A percentile compares a stretch with the other conserved stretches of the same genome.
Conservation (phyloP, 2,797 vertebrate species). For the Dendrocincla fuliginosa region DNA sequence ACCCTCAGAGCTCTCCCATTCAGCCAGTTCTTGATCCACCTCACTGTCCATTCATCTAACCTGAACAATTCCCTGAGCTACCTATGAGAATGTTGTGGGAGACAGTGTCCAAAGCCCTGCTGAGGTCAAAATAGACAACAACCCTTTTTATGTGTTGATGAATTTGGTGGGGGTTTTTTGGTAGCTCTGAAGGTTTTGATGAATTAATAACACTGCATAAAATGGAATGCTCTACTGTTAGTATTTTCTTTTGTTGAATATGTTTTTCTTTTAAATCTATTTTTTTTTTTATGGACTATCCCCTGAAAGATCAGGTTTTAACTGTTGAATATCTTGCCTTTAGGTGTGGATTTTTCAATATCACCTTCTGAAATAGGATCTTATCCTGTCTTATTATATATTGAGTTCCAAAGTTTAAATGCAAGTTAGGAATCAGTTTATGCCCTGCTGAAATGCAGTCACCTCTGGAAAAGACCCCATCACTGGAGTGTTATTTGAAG, state of each 20-base stretch:
- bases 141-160: not conserved
- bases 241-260: not conserved
- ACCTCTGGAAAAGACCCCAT: not conserved
- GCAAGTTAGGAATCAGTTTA: not conserved
- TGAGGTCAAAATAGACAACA: not conserved
- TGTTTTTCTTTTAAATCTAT: not conserved
- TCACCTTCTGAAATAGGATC: not conserved
- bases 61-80: not conserved
- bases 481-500: not conserved
- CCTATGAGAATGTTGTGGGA: not conserved
- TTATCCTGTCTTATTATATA: not conserved
- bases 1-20: no score
- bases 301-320: not conserved
- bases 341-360: constrained; percentile 1
- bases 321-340: not conserved
- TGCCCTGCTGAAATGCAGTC: not conserved
- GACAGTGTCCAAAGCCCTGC: not conserved
- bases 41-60: not conserved
- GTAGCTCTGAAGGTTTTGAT: not conserved
- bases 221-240: not conserved
- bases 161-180: not conserved
- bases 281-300: not conserved
- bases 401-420: not conserved
- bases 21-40: no score
- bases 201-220: not conserved